These are phyloP conservation scores for Drusus annulatus DNA, from an alignment of 1,140 invertebrate species.

Conservation along the genomic window DNA sequence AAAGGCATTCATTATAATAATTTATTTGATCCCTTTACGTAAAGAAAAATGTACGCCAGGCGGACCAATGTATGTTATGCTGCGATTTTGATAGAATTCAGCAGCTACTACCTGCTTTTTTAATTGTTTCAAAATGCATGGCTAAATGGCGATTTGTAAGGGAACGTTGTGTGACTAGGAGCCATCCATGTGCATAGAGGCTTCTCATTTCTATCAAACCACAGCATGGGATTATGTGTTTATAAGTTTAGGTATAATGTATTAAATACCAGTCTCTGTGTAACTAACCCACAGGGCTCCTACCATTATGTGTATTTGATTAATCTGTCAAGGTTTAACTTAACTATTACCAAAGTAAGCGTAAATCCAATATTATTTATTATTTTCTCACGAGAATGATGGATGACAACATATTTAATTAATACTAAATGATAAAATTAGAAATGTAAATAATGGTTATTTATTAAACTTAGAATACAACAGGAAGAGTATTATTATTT, in stretches of 20 bases:
- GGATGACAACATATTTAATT: background rate
- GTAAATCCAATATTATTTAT: background rate
- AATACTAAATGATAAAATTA: constrained; percentile 22
- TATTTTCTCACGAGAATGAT: constrained; percentile 9
- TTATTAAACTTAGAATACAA: constrained; percentile 33
- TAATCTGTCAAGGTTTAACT: constrained; percentile 19
- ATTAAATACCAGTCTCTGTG: constrained; percentile 10
- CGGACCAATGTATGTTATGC: constrained; percentile 13
- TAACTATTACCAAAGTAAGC: constrained; percentile 34
- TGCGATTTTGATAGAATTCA: background rate
- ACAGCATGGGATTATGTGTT: background rate
- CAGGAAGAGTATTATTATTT: constrained; percentile 17
- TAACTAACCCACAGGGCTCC: background rate
- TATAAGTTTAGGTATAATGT: background rate
- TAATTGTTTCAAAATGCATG: no score
- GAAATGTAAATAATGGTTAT: constrained; percentile 35
- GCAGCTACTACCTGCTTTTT: no score
- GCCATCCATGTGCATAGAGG: no score
- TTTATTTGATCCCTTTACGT: no score
- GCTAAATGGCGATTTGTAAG: no score
- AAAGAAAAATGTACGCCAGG: background rate
- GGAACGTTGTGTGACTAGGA: no score
- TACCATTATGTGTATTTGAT: constrained; percentile 20
- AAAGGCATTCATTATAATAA: no score
- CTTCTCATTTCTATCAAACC: no score